These are phyloP conservation scores for Oryzias dopingdopingensis DNA, from an alignment of 2,797 vertebrate genomes.

Conservation along the genomic window DNA sequence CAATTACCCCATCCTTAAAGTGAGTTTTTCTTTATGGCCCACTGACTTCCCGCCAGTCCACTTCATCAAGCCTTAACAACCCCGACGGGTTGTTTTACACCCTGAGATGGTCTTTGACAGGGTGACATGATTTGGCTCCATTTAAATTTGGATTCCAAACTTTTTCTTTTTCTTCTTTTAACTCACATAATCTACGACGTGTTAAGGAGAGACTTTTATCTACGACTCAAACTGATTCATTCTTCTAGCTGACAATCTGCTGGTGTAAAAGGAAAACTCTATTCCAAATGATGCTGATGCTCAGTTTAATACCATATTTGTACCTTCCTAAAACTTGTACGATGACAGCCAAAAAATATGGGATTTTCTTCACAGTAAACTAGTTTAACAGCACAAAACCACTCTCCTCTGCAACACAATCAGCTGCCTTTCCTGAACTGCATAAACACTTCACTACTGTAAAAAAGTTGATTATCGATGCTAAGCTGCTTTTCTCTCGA, in stretches of 20 bases:
- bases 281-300: constrained; percentile 14
- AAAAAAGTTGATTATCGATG: too few relatives aligned
- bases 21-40: constrained; percentile 46
- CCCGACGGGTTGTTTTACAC: constrained; percentile 27
- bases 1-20: constrained; percentile 66
- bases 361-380: too few relatives aligned
- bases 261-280: constrained; percentile 27
- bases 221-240: constrained; percentile 11
- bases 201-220: constrained; percentile 40
- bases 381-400: too few relatives aligned
- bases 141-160: constrained; percentile 10
- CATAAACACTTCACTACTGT: too few relatives aligned
- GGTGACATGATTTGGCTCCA: constrained; percentile 23
- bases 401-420: too few relatives aligned
- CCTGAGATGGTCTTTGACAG: constrained; percentile 7
- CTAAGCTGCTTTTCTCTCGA: too few relatives aligned
- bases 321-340: too few relatives aligned
- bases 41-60: constrained; percentile 29
- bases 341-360: too few relatives aligned
- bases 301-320: constrained; percentile 15
- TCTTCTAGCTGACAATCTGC: constrained; percentile 21
- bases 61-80: constrained; percentile 21
- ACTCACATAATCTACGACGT: constrained; percentile 23
- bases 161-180: constrained; percentile 6
- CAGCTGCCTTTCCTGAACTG: too few relatives aligned